phyloP scores from a whole-genome alignment of 2,888 invertebrate genomes.

The Xiphydria camelus region DNA sequence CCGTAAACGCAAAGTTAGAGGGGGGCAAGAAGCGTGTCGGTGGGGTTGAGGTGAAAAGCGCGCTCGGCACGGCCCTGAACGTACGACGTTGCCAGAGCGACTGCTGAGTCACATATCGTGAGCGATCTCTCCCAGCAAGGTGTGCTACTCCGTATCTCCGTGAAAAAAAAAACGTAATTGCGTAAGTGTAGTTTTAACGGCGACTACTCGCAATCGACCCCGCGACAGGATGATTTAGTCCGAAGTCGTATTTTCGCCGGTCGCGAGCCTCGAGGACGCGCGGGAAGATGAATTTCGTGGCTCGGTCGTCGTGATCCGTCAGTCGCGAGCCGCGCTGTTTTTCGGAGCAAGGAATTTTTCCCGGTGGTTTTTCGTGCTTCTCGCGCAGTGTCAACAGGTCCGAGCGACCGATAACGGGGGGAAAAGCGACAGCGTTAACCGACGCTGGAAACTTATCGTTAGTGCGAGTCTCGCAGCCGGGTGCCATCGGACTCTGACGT shows the following conservation, averaged over 20 bases:
- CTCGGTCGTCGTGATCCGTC: conserved; percentile 25
- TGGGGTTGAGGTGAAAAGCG: not conserved
- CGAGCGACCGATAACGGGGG: too few relatives aligned
- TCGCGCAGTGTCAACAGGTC: conserved; percentile 24
- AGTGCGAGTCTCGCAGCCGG: conserved; percentile 16
- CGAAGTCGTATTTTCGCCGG: conserved; percentile 10
- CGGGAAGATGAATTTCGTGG: not conserved
- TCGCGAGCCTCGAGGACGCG: conserved; percentile 22
- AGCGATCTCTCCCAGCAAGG: conserved; percentile 22
- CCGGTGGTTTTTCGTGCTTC: not conserved
- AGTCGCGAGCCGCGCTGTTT: conserved; percentile 7
- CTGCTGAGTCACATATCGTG: conserved; percentile 29
- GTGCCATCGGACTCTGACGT: conserved; percentile 29
- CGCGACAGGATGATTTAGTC: conserved; percentile 20
- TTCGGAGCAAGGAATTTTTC: not conserved
- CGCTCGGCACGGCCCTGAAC: conserved; percentile 17
- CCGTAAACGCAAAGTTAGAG: too few relatives aligned
- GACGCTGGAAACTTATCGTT: not conserved
- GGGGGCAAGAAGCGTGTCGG: too few relatives aligned
- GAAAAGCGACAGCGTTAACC: too few relatives aligned
- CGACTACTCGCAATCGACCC: not conserved
- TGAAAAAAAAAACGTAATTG: conserved; percentile 20
- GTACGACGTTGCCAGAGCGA: conserved; percentile 23
- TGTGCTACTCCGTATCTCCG: conserved; percentile 30
- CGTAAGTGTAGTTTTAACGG: conserved; percentile 14